Base-by-base conservation (phyloP, 2,888 invertebrate genomes). In the Nephrotoma guestfalica region DNA sequence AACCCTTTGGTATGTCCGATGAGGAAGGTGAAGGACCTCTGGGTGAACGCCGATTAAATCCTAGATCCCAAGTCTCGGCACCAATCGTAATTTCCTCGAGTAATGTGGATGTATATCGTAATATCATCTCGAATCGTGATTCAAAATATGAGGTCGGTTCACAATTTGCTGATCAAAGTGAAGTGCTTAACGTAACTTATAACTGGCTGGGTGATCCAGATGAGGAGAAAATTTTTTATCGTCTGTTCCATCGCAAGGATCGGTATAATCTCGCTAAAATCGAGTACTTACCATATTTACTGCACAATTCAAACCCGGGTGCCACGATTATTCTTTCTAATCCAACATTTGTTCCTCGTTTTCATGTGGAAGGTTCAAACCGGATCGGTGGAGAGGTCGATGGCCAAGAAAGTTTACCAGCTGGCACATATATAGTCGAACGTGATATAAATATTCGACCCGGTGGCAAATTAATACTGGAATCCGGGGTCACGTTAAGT, bases 91-190 rank as follows among this genome's bases (percentile, higher is more conserved):
- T 99, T 30, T 96, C 97, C 0, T 98, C 98, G 0, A 95, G 96
- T 89, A 99, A 99, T 90, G 95, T 98, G 0, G 94, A 95, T 84
- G 94, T 99, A 2, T 97, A 94, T 89, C 93, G 99, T 87, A 99
- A 99, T 91, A 97, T 97, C 87, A 94, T 99, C 57, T 95, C 96
- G 87, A 99, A 99, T 91, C 95, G 95, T 1, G 95, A 95, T 88
- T 98, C 99, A 0, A 94, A 94, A 86, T 98, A 98, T 90, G 99
- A 99, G 92, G 95, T 99, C 85, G 98, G 98, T 0, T 98, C 98
- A 0, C 99, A 99, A 89, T 93, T 99, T 18, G 95, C 96, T 89
- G 98, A 99, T 90, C 99, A 98, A 90, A 98, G 98, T 89, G 96
- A 97, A 92, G 92, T 94, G 18, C 95, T 99, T n/a, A 97, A 98